Evolutionary conservation across 2,888 invertebrate species (phyloP), one percentile per base, ranked within the genome.

Genomic region (Creontiades dilutus): DNA sequence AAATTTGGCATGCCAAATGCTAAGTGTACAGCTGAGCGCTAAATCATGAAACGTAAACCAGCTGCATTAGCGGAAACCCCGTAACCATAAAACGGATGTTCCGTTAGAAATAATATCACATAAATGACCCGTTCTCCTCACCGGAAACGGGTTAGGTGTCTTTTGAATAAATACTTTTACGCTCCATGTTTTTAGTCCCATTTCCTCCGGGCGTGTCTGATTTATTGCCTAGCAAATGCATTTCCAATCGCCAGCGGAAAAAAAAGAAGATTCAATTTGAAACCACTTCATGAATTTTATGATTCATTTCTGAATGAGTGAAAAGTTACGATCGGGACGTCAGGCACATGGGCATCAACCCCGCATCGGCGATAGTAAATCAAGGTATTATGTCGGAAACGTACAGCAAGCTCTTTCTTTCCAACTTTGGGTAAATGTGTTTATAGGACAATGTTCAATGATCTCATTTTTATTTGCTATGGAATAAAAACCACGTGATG

Each of bases 261-360:
- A 57, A 57, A 57, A 57, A 37, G n/a, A 57, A 57, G 57, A 57
- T 57, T 57, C 57, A 57, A 57, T 57, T 57, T 57, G 57, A 57
- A n/a, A 57, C 57, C 57, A n/a, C n/a, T 57, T 57, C 57, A 57
- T 16, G 57, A 57, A 57, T 57, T 57, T n/a, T n/a, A 57, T 57
- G 57, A 57, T 57, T 57, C 16, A 57, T 57, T 57, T n/a, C 57
- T 57, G 57, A 57, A 57, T n/a, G 57, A 57, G 57, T n/a, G 57
- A 57, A 14, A 57, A 57, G 14, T 57, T 57, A 57, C 57, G 57
- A 57, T n/a, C n/a, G 5, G n/a, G 2, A 16, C 57, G 57, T 37
- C 7, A 37, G 57, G 57, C 57, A 57, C 57, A 57, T 57, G 57
- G 57, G n/a, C 16, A 52, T 52, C 16, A 52, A 37, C 37, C 37